Percentiles rank a stretch among this genome's conserved stretches.
These are phyloP conservation scores for Hybognathus amarus DNA, from an alignment of 2,797 vertebrate genomes.

Conservation along the genomic window DNA sequence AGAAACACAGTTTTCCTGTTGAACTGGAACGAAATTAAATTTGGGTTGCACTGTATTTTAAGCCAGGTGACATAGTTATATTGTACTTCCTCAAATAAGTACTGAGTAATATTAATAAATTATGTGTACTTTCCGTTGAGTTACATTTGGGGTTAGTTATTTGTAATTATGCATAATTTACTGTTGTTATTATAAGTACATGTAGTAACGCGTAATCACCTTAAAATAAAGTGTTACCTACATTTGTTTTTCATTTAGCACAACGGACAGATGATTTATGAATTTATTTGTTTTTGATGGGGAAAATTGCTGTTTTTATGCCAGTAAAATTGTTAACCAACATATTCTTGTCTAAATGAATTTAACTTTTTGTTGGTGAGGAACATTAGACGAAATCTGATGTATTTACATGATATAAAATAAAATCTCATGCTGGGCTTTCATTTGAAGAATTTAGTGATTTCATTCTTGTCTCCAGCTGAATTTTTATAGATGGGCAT, in stretches of 20 bases:
- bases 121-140: no score
- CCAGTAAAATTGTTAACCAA: conserved; percentile 73
- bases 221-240: no score
- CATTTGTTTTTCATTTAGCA: conserved; percentile 14
- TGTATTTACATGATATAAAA: conserved; percentile 45
- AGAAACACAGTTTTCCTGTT: no score
- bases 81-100: no score
- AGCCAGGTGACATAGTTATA: no score
- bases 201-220: no score
- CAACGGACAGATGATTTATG: neutral
- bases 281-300: conserved; percentile 45
- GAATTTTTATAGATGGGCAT: neutral
- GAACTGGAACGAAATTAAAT: neutral
- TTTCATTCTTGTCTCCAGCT: neutral
- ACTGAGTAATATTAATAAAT: no score
- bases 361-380: conserved; percentile 26
- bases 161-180: no score
- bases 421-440: conserved; percentile 49
- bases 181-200: no score
- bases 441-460: conserved; percentile 10
- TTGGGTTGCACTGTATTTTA: no score
- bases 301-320: conserved; percentile 62
- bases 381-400: conserved; percentile 15
- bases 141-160: no score
- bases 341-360: conserved; percentile 42